Conservation (phyloP, 2,888 invertebrate species). For the Cheiracanthium punctorium region DNA sequence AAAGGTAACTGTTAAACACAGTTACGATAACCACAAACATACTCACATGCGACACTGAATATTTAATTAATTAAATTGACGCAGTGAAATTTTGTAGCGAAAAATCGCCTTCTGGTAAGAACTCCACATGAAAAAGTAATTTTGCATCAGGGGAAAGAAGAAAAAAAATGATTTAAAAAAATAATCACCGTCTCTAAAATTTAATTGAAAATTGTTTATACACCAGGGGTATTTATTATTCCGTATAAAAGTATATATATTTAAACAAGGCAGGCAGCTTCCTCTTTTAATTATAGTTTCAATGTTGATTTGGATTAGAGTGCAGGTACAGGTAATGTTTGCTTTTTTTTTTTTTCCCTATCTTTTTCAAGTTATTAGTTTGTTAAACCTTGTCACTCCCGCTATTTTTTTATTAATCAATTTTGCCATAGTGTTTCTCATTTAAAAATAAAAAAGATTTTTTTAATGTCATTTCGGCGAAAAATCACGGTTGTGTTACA, state of each 20-base stretch:
- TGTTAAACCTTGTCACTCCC: constrained; percentile 11
- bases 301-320: background rate
- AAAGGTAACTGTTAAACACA: too few relatives aligned
- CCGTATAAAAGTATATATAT: background rate
- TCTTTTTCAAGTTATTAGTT: too few relatives aligned
- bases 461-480: background rate
- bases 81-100: background rate
- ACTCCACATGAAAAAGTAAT: background rate
- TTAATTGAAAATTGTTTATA: constrained; percentile 21
- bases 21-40: too few relatives aligned
- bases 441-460: too few relatives aligned
- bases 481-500: background rate
- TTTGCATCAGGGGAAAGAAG: background rate
- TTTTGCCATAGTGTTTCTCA: background rate
- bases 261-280: background rate
- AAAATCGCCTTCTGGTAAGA: background rate
- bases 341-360: background rate
- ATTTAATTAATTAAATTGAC: background rate
- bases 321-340: background rate
- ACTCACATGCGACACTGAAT: background rate
- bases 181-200: background rate
- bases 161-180: background rate
- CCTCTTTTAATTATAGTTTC: constrained; percentile 8
- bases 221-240: constrained; percentile 8
- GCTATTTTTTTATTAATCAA: constrained; percentile 18